These are phyloP conservation scores for Tyrophagus putrescentiae DNA, from an alignment of 1,140 invertebrate species.

Conservation along the genomic window DNA sequence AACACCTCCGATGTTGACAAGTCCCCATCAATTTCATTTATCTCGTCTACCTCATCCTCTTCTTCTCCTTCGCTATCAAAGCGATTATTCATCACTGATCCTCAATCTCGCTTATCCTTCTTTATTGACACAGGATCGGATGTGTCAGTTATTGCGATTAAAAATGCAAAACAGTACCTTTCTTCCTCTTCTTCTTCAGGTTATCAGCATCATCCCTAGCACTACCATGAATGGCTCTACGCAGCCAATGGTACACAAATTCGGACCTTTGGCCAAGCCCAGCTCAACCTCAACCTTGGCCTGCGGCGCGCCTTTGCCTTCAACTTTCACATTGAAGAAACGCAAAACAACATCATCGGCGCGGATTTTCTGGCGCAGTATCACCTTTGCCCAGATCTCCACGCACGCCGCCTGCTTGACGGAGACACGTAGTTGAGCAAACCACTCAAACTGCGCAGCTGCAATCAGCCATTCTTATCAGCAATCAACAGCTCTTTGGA, in stretches of 20 bases:
- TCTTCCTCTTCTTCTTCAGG: no score
- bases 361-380: slow-evolving; percentile 20
- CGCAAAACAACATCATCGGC: slow-evolving; percentile 15
- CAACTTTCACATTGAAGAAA: slow-evolving; percentile 1
- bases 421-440: no score
- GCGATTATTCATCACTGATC: slow-evolving; percentile 21
- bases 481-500: no score
- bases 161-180: background rate
- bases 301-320: slow-evolving; percentile 11
- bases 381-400: slow-evolving; percentile 13
- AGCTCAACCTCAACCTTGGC: slow-evolving; percentile 1
- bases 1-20: no score
- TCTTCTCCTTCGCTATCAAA: background rate
- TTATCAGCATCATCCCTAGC: no score
- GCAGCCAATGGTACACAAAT: slow-evolving; percentile 21
- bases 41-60: no score
- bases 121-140: slow-evolving; percentile 22
- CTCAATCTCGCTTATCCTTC: background rate
- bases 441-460: no score
- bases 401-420: slow-evolving; percentile 5
- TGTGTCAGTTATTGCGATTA: slow-evolving; percentile 7
- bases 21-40: no score
- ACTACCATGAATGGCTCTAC: background rate
- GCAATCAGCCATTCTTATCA: no score
- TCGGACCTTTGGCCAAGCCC: background rate